Evolutionary conservation across 1,140 invertebrate genomes (phyloP).

Genomic region (Gryllus bimaculatus): DNA sequence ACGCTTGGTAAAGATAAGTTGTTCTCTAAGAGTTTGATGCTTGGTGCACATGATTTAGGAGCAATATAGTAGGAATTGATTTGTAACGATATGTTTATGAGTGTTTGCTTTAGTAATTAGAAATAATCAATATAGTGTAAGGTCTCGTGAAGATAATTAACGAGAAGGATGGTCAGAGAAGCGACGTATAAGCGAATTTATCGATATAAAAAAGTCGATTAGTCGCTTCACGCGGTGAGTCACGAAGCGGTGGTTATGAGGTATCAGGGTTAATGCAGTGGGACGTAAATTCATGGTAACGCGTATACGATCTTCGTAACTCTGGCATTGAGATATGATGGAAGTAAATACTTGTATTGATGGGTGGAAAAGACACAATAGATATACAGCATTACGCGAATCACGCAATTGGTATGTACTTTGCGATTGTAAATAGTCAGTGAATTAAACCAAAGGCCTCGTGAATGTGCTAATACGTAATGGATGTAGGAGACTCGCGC

Average conservation of each 20-base stretch:
- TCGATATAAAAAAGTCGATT: neutral
- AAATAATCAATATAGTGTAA: neutral
- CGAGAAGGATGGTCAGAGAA: neutral
- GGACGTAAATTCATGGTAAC: neutral
- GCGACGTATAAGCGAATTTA: neutral
- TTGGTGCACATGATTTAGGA: neutral
- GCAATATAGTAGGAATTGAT: neutral
- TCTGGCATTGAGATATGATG: too few species aligned
- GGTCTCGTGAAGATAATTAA: neutral
- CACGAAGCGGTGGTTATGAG: neutral
- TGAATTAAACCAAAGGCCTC: too few species aligned
- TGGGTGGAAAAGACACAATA: too few species aligned
- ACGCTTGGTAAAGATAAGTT: neutral
- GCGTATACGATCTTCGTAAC: too few species aligned
- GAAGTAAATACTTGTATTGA: too few species aligned
- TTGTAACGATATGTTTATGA: neutral
- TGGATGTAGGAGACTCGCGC: too few species aligned
- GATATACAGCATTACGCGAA: too few species aligned
- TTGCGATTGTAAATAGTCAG: too few species aligned
- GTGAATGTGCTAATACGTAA: too few species aligned
- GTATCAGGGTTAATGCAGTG: neutral
- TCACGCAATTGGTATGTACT: too few species aligned
- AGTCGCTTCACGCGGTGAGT: neutral
- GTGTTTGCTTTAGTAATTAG: conserved; percentile 1
- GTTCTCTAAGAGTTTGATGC: neutral